Evolutionary conservation across 1,140 invertebrate genomes (phyloP).

Genomic region (Augochlora pura): DNA sequence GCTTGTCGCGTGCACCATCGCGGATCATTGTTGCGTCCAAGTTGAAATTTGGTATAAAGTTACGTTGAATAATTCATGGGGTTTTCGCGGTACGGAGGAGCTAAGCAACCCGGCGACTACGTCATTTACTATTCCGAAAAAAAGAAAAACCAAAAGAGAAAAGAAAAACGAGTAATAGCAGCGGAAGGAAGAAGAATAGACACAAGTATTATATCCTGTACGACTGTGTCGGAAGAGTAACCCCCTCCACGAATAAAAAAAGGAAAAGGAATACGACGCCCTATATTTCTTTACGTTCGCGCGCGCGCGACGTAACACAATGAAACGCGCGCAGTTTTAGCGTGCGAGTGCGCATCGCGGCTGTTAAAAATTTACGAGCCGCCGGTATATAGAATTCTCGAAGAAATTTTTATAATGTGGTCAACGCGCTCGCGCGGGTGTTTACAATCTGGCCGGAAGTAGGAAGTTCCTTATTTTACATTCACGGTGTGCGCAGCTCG

Average conservation of each 20-base stretch:
- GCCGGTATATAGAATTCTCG: not conserved
- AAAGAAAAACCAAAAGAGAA: no score
- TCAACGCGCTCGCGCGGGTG: no score
- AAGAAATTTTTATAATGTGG: not conserved
- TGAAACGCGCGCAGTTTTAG: not conserved
- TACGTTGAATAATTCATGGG: no score
- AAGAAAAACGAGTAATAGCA: not conserved
- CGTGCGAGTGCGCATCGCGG: not conserved
- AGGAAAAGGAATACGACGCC: not conserved
- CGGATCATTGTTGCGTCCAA: no score
- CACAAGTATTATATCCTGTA: not conserved
- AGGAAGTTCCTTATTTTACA: no score
- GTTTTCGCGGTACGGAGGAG: not conserved
- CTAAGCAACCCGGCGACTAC: not conserved
- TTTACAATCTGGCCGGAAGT: no score
- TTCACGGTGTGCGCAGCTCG: no score
- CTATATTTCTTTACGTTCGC: not conserved
- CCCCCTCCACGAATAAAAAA: not conserved
- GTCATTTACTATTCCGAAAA: not conserved
- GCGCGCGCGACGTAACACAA: not conserved
- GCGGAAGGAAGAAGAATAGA: not conserved
- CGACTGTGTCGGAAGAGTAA: no score
- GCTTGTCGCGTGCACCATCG: no score
- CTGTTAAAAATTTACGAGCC: not conserved
- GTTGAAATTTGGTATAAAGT: no score